Percentiles rank a stretch among this genome's conserved stretches.
These are phyloP conservation scores for Macrochelys suwanniensis DNA, from an alignment of 2,797 vertebrate genomes.

Conservation along the genomic window DNA sequence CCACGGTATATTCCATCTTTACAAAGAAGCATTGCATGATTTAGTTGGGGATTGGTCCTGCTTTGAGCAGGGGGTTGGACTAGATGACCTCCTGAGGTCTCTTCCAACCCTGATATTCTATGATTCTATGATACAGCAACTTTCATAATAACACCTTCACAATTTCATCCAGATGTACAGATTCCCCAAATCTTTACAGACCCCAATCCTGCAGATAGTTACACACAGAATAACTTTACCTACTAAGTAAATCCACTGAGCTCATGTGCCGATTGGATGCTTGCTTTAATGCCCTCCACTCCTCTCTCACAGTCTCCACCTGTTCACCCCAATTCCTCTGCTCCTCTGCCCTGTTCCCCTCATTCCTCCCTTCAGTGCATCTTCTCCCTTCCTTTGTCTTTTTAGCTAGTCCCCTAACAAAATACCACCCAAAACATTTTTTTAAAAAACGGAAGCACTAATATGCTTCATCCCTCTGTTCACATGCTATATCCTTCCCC, in stretches of 20 bases:
- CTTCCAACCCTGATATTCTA: no score
- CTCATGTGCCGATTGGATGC: background rate
- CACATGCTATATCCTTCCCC: background rate
- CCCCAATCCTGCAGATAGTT: background rate
- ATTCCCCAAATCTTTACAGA: no score
- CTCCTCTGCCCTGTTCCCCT: accelerated
- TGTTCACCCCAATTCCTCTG: background rate
- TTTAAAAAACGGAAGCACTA: background rate
- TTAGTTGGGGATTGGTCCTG: no score
- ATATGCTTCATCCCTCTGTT: background rate
- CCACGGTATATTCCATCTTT: no score
- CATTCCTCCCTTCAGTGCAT: background rate
- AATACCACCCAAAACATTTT: background rate
- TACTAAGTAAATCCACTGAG: background rate
- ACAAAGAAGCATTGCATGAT: no score
- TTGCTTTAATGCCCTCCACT: background rate
- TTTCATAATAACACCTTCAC: no score
- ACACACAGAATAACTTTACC: background rate
- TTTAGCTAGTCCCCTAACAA: background rate
- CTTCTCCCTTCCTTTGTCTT: background rate
- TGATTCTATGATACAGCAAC: no score
- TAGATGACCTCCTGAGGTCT: no score
- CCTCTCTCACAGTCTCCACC: background rate
- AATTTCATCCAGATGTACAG: no score
- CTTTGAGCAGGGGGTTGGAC: no score